Percentiles rank a stretch among this genome's conserved stretches.
Conservation (phyloP, 2,797 vertebrate species). For the Poecilia wingei region DNA sequence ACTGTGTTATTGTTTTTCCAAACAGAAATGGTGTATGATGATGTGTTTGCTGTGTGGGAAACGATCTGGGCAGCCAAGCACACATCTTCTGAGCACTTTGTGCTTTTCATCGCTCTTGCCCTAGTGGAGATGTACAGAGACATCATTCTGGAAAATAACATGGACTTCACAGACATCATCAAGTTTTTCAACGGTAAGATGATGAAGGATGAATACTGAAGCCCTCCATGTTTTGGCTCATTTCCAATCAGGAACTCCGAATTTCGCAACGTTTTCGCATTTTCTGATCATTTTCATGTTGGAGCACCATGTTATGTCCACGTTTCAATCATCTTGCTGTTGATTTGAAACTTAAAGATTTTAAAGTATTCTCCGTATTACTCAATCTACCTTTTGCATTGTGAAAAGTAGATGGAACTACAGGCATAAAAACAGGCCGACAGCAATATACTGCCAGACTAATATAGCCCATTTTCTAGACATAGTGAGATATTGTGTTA, state of each 20-base stretch:
- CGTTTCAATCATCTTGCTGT: background rate
- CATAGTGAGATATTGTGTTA: background rate
- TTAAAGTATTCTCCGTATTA: background rate
- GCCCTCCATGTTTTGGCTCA: background rate
- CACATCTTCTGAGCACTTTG: conserved; percentile 93
- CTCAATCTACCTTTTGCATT: background rate
- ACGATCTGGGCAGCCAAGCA: conserved; percentile 95
- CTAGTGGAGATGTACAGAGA: conserved; percentile 95
- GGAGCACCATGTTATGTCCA: background rate
- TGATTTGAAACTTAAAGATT: background rate
- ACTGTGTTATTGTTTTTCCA: conserved; percentile 2
- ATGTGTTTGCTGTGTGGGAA: conserved; percentile 96
- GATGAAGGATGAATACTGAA: background rate
- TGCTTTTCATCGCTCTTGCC: conserved; percentile 95
- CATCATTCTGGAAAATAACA: conserved; percentile 98
- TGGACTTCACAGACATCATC: conserved; percentile 99
- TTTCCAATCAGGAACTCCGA: background rate
- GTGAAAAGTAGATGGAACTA: background rate
- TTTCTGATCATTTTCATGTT: background rate
- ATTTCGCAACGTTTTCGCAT: background rate
- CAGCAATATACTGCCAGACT: background rate
- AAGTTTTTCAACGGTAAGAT: conserved; percentile 97
- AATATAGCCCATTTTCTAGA: too few species aligned
- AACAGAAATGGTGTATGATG: conserved; percentile 94
- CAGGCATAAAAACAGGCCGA: background rate